Conservation (phyloP, 2,888 invertebrate genomes). For the Ormyrus nitidulus region DNA sequence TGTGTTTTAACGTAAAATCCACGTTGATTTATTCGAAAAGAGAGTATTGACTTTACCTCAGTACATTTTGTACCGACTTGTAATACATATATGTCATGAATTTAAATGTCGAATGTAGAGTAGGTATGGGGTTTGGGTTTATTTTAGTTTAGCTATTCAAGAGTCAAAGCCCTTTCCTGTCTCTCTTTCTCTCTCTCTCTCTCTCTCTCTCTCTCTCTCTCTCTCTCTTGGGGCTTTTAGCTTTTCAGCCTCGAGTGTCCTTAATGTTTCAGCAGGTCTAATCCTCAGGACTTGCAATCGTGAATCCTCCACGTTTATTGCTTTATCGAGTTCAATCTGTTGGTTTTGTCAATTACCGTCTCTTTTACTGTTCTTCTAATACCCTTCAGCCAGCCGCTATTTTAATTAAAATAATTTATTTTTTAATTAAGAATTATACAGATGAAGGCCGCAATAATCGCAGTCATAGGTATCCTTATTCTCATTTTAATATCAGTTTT, state of each 20-base stretch:
- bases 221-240: conserved; percentile 38
- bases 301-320: conserved; percentile 47
- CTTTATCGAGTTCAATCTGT: conserved; percentile 51
- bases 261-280: conserved; percentile 55
- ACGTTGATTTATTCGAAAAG: conserved; percentile 12
- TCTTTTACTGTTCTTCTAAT: conserved; percentile 43
- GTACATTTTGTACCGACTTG: conserved; percentile 7
- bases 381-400: background rate
- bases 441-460: background rate
- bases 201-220: conserved; percentile 9
- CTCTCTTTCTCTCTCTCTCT: conserved; percentile 27
- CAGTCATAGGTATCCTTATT: background rate
- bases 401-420: conserved; percentile 42
- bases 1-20: conserved; percentile 3
- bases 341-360: conserved; percentile 53
- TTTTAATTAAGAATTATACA: background rate
- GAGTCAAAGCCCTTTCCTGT: conserved; percentile 22
- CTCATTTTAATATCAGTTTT: conserved; percentile 5
- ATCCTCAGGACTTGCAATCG: conserved; percentile 47
- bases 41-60: conserved; percentile 33
- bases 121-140: conserved; percentile 17
- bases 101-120: conserved; percentile 35
- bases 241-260: conserved; percentile 45
- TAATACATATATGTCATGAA: conserved; percentile 39
- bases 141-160: conserved; percentile 47